Conservation (phyloP, 2,797 vertebrate species). For the Chlorospingus semifuscus region DNA sequence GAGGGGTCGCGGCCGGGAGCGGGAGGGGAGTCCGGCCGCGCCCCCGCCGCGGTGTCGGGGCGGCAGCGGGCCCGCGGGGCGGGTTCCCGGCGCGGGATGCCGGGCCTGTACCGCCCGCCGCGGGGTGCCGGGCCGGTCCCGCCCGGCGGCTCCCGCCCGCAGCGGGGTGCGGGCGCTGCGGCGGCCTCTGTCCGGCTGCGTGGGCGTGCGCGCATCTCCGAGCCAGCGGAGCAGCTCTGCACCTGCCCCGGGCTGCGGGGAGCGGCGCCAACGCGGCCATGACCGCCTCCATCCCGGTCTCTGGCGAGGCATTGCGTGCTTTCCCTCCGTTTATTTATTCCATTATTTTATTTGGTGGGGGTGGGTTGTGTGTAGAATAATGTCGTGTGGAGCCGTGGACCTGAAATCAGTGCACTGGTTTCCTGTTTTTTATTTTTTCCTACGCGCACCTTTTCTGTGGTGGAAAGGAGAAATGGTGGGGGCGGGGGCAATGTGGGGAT, state of each 20-base stretch:
- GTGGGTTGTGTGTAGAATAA: neutral
- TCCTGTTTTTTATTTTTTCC: accelerated
- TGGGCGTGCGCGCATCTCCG: neutral
- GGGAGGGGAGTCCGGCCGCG: neutral
- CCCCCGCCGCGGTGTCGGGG: neutral
- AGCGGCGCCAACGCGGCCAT: neutral
- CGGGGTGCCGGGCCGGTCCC: neutral
- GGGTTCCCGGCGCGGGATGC: neutral
- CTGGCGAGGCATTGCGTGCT: neutral
- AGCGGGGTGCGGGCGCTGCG: neutral
- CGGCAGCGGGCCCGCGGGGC: neutral
- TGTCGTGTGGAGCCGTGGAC: neutral
- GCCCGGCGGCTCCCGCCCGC: neutral
- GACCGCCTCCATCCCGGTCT: neutral
- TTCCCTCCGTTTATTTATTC: neutral
- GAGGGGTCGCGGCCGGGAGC: neutral
- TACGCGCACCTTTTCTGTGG: neutral
- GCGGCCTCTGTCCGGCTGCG: neutral
- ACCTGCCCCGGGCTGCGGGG: neutral
- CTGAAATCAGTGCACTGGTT: neutral
- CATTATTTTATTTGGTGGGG: neutral
- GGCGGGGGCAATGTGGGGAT: neutral
- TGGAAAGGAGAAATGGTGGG: neutral
- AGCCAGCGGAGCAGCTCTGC: neutral
- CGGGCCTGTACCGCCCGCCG: neutral